These are phyloP conservation scores for Drosophila albomicans DNA, from an alignment of 1,140 invertebrate genomes.

Conservation along the genomic window DNA sequence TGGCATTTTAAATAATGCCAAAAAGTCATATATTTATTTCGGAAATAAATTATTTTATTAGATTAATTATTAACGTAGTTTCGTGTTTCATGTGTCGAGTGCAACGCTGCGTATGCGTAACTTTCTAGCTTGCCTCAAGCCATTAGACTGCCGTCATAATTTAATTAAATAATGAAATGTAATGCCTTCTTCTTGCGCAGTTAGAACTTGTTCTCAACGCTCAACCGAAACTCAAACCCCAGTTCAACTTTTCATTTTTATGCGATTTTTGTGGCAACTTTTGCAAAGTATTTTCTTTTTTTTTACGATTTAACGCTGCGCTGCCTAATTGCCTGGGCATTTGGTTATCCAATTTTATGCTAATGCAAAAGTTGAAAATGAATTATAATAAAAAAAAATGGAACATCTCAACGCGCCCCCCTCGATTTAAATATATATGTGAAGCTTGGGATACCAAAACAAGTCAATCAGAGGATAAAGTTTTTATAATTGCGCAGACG, in stretches of 20 bases:
- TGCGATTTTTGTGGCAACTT: conserved; percentile 61
- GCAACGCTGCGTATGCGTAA: conserved; percentile 35
- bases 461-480: conserved; percentile 49
- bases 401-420: neutral
- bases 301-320: conserved; percentile 53
- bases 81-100: neutral
- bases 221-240: neutral
- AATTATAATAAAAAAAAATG: conserved; percentile 15
- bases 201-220: neutral
- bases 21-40: too few species aligned
- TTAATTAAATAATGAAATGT: conserved; percentile 61
- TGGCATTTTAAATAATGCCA: too few species aligned
- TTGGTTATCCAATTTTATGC: conserved; percentile 49
- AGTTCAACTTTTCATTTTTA: conserved; percentile 48
- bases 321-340: conserved; percentile 57
- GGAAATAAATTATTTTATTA: neutral
- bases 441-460: neutral
- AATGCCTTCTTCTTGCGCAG: conserved; percentile 37
- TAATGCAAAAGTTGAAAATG: conserved; percentile 59
- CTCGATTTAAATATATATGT: neutral
- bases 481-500: conserved; percentile 49
- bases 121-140: conserved; percentile 7
- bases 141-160: conserved; percentile 45
- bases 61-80: neutral
- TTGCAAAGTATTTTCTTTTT: conserved; percentile 69